Conservation (phyloP, 2,113 vertebrate species). For the Tautogolabrus adspersus region DNA sequence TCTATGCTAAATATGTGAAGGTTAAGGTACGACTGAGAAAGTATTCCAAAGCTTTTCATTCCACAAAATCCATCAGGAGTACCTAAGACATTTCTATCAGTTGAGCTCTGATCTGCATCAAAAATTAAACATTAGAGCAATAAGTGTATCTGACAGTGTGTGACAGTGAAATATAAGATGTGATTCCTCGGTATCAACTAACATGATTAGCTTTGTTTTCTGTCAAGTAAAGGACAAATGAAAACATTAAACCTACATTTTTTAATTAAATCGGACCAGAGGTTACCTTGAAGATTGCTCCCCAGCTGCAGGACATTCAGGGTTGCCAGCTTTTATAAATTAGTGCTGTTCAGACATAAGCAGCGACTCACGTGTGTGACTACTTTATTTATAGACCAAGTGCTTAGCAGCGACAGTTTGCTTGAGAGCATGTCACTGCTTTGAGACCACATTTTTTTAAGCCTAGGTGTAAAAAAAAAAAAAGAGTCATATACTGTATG, state of each 20-base stretch:
- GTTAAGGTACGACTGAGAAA: neutral
- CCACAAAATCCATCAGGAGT: neutral
- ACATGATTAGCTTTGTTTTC: neutral
- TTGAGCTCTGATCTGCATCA: neutral
- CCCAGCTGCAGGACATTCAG: conserved; percentile 19
- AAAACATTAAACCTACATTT: conserved; percentile 2
- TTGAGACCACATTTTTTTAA: conserved; percentile 3
- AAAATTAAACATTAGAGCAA: neutral
- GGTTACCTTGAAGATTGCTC: conserved; percentile 16
- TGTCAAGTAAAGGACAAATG: neutral
- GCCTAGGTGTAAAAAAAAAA: conserved; percentile 5
- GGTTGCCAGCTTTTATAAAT: conserved; percentile 45
- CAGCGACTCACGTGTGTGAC: conserved; percentile 39
- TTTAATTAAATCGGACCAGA: conserved; percentile 17
- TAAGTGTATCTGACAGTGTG: neutral
- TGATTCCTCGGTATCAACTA: neutral
- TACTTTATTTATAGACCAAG: conserved; percentile 56
- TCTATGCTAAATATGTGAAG: conserved; percentile 23
- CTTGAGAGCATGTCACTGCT: conserved; percentile 22
- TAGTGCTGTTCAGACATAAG: conserved; percentile 26
- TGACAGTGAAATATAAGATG: neutral
- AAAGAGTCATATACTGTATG: neutral
- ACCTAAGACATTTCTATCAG: neutral
- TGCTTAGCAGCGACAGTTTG: conserved; percentile 21
- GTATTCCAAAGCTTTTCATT: neutral